Evolutionary conservation across 2,797 vertebrate species (phyloP).

Genomic region (Notolabrus celidotus): DNA sequence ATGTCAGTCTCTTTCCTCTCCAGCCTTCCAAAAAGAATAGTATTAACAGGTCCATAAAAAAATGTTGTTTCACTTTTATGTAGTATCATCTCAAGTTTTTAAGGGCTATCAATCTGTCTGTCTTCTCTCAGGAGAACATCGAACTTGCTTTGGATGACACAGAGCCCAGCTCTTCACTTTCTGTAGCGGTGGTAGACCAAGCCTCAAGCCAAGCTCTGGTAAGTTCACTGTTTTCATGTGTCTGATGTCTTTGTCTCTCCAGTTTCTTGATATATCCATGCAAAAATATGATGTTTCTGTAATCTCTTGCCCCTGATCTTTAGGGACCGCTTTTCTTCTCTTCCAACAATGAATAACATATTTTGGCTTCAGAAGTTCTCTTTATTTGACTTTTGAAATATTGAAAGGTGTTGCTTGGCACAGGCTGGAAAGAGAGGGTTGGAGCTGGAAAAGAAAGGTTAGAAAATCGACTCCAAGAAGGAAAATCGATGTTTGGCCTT

Average conservation of each 20-base stretch:
- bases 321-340: slow-evolving; percentile 36
- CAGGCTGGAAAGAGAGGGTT: slow-evolving; percentile 48
- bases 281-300: slow-evolving; percentile 1
- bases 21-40: background rate
- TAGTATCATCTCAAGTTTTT: slow-evolving; percentile 29
- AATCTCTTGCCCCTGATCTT: slow-evolving; percentile 13
- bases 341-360: slow-evolving; percentile 30
- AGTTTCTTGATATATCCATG: slow-evolving; percentile 4
- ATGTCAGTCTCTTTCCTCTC: background rate
- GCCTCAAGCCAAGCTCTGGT: slow-evolving; percentile 95
- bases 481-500: slow-evolving; percentile 77
- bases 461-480: slow-evolving; percentile 72
- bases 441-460: slow-evolving; percentile 72
- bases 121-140: slow-evolving; percentile 91
- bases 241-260: slow-evolving; percentile 27
- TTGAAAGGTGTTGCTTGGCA: slow-evolving; percentile 51
- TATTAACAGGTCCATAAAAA: background rate
- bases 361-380: slow-evolving; percentile 35
- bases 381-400: slow-evolving; percentile 44
- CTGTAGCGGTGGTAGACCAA: slow-evolving; percentile 93
- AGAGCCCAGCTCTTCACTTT: slow-evolving; percentile 87
- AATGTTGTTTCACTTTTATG: background rate
- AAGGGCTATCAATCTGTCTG: slow-evolving; percentile 54
- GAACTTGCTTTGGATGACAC: slow-evolving; percentile 92
- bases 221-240: slow-evolving; percentile 63